These are phyloP conservation scores for Macrophya alboannulata DNA, from an alignment of 2,888 invertebrate species.

Conservation along the genomic window DNA sequence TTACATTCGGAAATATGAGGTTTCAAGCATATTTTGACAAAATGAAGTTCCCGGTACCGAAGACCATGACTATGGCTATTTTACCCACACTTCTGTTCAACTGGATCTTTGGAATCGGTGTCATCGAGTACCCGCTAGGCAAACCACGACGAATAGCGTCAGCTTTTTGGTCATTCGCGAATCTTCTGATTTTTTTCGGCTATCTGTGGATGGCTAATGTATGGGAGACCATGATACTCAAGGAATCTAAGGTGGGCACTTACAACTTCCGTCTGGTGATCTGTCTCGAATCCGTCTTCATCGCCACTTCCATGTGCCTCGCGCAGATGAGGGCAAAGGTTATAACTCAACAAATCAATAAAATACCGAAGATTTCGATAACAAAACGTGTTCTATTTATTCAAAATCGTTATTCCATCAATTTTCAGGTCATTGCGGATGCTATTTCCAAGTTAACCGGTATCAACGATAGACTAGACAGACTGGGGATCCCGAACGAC, in stretches of 20 bases:
- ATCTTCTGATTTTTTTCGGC: background rate
- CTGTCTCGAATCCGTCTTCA: background rate
- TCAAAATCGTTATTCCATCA: background rate
- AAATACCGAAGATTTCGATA: background rate
- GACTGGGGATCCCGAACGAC: constrained; percentile 1
- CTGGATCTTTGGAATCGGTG: constrained; percentile 8
- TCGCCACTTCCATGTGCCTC: background rate
- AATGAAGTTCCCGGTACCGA: constrained; percentile 15
- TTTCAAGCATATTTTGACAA: background rate
- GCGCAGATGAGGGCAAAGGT: background rate
- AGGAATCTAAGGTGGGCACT: background rate
- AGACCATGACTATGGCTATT: background rate
- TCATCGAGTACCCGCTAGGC: background rate
- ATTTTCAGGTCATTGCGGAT: background rate
- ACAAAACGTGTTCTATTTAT: background rate
- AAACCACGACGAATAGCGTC: background rate
- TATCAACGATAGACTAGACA: background rate
- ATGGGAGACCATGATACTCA: background rate
- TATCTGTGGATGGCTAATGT: background rate
- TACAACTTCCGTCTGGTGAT: background rate
- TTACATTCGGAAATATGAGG: background rate
- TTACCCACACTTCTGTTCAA: background rate
- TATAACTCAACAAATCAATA: background rate
- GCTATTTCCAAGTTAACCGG: background rate
- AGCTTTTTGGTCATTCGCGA: background rate